Base-by-base conservation (phyloP, 2,797 vertebrate species). In the Phaenicophaeus curvirostris region DNA sequence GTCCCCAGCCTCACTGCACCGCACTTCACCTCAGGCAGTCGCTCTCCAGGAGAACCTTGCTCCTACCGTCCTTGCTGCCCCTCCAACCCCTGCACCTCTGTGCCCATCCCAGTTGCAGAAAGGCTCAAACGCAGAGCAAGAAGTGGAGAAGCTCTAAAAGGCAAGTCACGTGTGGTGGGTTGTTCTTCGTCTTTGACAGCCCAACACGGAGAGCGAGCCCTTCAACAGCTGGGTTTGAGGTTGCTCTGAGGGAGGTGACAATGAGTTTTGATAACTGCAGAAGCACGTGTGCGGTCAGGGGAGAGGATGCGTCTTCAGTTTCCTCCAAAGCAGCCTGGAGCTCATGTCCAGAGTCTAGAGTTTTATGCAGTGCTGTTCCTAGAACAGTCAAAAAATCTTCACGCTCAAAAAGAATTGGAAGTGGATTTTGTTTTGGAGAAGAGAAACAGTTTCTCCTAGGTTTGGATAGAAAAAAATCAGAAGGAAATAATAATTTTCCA, bases 161-260 rank as follows among this genome's bases (percentile, higher is more conserved):
- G 8, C 46, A 88, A 50, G 21, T 31, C 54, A 57, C 2, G 25
- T 0, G 0, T 3, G 5, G 37, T 62, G 65, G 46, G 33, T 3
- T 57, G 41, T 7, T 19, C 50, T 84, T 33, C 9, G 13, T 8
- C 8, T 50, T 11, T 51, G 57, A 58, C 3, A 66, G 23, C 10
- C 31, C 53, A 69, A 37, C 7, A 8, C 0, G 2, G 83, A 86
- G 39, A 90, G 33, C 0, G 8, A 90, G 41, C 31, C 46, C n/a
- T 68, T 48, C 41, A 51, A 55, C 59, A 19, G 11, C 6, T 37
- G 33, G 8, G 11, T 82, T 48, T 83, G 54, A 87, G 35, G 85
- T 33, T 89, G 25, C 54, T 82, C 59, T 8, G 30, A 28, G 55
- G 65, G 39, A 71, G 6, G 53, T 25, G 37, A 57, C 1, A 0